Percentiles rank a stretch among this genome's conserved stretches.
Evolutionary conservation across 23 tunicate genomes (phyloP).

Genomic region (Oikopleura albicans): DNA sequence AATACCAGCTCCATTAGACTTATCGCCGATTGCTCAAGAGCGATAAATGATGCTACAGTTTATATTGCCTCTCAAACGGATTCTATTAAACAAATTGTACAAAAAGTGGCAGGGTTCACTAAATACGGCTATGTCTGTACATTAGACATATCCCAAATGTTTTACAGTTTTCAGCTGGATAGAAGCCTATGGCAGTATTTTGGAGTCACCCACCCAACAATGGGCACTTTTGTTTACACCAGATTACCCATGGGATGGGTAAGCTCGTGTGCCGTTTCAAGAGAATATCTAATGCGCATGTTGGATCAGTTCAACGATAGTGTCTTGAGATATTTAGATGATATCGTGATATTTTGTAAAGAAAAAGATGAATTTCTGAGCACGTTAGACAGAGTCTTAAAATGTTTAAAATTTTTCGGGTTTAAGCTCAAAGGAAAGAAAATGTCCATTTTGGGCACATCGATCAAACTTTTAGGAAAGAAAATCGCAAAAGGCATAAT

Average conservation of each 20-base stretch:
- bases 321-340: background rate
- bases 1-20: background rate
- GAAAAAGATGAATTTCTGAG: background rate
- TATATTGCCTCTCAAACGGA: background rate
- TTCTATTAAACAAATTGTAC: background rate
- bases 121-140: background rate
- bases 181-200: background rate
- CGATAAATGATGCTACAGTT: background rate
- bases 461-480: background rate
- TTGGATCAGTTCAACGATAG: background rate
- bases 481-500: background rate
- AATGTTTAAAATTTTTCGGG: background rate
- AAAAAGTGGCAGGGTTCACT: background rate
- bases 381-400: background rate
- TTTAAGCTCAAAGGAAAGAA: background rate
- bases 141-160: background rate
- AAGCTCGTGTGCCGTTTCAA: background rate
- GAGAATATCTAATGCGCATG: background rate
- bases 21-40: background rate
- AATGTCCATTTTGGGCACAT: background rate
- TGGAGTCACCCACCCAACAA: background rate
- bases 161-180: background rate
- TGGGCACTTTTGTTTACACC: background rate
- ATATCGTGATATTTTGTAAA: background rate
- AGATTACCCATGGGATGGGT: constrained; percentile 15